Evolutionary conservation across 2,888 invertebrate genomes (phyloP).

Genomic region (Pheosia gnoma): DNA sequence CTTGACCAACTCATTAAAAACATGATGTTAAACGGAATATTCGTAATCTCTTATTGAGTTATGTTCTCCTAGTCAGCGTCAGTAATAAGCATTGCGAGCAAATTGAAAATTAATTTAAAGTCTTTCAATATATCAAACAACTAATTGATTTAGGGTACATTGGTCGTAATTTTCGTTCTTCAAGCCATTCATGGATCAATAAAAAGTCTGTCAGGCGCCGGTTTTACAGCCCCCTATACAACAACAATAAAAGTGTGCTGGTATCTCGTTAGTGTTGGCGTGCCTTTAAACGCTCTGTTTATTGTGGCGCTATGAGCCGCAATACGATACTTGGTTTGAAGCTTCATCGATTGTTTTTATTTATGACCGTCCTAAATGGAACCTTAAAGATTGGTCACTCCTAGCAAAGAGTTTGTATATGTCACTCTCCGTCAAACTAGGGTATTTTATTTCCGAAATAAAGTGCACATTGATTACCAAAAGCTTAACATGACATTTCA

Average conservation of each 20-base stretch:
- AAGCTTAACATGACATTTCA: no score
- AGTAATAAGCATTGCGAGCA: slow-evolving; percentile 27
- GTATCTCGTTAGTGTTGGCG: slow-evolving; percentile 46
- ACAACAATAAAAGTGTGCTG: slow-evolving; percentile 45
- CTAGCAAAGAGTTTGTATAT: no score
- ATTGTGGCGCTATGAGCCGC: background rate
- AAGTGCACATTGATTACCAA: no score
- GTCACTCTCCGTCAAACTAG: no score
- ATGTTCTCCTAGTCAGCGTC: slow-evolving; percentile 17
- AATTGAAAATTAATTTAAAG: slow-evolving; percentile 50
- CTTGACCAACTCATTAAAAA: background rate
- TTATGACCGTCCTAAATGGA: background rate
- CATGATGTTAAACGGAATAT: slow-evolving; percentile 1
- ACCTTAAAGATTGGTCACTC: no score
- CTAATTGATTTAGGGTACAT: slow-evolving; percentile 65
- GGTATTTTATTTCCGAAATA: no score
- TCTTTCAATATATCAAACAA: slow-evolving; percentile 41
- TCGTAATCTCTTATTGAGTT: slow-evolving; percentile 8
- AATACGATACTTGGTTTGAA: background rate
- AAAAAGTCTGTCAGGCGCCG: slow-evolving; percentile 46
- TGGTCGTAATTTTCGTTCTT: slow-evolving; percentile 46
- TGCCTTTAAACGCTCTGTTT: slow-evolving; percentile 24
- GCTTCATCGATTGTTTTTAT: background rate
- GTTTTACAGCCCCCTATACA: slow-evolving; percentile 50
- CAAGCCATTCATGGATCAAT: slow-evolving; percentile 41